Evolutionary conservation across 2,888 invertebrate species (phyloP).

Genomic region (Mallateleia sp.): DNA sequence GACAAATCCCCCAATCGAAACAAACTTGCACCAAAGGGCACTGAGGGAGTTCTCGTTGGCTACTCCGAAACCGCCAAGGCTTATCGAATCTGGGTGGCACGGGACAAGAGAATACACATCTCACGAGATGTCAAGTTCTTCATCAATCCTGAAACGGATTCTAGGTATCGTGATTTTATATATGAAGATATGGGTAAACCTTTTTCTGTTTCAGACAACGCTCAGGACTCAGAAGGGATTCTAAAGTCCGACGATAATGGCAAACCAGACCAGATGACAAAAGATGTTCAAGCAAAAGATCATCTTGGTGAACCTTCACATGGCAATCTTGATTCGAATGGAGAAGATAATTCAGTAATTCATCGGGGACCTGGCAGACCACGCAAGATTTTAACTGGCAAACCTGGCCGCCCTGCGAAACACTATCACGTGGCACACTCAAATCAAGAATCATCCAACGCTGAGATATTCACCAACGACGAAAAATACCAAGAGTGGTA

Average conservation of each 20-base stretch:
- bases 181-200: not conserved
- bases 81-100: constrained; percentile 32
- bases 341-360: too few relatives aligned
- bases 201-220: not conserved
- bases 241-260: not conserved
- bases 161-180: not conserved
- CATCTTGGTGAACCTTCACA: too few relatives aligned
- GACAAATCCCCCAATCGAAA: constrained; percentile 17
- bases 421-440: not conserved
- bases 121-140: constrained; percentile 47
- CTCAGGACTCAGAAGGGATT: too few relatives aligned
- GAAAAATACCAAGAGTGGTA: constrained; percentile 8
- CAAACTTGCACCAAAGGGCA: constrained; percentile 36
- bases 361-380: not conserved
- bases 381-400: not conserved
- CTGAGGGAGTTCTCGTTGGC: constrained; percentile 35
- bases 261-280: too few relatives aligned
- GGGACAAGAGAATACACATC: constrained; percentile 18
- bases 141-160: not conserved
- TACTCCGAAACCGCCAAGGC: constrained; percentile 40
- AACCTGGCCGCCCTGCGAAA: constrained; percentile 2
- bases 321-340: too few relatives aligned
- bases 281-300: too few relatives aligned
- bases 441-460: not conserved
- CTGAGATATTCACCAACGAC: not conserved